Conservation (phyloP, 2,888 invertebrate species). For the Drosophila barbarae region DNA sequence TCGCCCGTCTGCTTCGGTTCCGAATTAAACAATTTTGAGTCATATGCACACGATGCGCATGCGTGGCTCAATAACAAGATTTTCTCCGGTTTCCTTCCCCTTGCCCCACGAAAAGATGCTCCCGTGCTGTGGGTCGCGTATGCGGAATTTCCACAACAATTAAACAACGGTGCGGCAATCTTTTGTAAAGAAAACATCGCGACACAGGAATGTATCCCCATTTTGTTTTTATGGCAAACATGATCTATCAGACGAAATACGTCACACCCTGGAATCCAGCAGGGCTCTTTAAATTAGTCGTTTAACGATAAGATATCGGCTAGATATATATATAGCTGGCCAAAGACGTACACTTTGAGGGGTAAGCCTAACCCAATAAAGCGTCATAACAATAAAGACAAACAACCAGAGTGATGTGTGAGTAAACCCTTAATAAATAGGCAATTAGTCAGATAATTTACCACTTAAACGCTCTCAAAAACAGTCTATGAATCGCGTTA, state of each 20-base stretch:
- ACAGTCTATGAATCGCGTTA: conserved; percentile 5
- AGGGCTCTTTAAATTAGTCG: conserved; percentile 34
- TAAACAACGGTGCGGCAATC: conserved; percentile 15
- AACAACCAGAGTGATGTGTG: conserved; percentile 16
- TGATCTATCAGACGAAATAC: conserved; percentile 22
- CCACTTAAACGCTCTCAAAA: conserved; percentile 7
- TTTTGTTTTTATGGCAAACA: conserved; percentile 25
- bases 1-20: conserved; percentile 23
- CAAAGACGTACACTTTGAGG: conserved; percentile 9
- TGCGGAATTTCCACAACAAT: conserved; percentile 10
- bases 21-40: conserved; percentile 15
- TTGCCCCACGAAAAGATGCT: not conserved
- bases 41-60: conserved; percentile 53
- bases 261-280: conserved; percentile 43
- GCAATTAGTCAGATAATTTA: conserved; percentile 38
- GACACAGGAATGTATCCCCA: conserved; percentile 26
- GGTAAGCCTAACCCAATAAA: conserved; percentile 33
- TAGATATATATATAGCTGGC: conserved; percentile 23
- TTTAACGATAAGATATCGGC: conserved; percentile 54
- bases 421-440: conserved; percentile 32
- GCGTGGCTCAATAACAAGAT: conserved; percentile 39
- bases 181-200: conserved; percentile 36
- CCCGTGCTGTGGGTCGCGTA: conserved; percentile 4
- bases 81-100: not conserved
- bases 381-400: conserved; percentile 14